These are phyloP conservation scores for Exocentrus adspersus DNA, from an alignment of 2,888 invertebrate genomes.

Conservation along the genomic window DNA sequence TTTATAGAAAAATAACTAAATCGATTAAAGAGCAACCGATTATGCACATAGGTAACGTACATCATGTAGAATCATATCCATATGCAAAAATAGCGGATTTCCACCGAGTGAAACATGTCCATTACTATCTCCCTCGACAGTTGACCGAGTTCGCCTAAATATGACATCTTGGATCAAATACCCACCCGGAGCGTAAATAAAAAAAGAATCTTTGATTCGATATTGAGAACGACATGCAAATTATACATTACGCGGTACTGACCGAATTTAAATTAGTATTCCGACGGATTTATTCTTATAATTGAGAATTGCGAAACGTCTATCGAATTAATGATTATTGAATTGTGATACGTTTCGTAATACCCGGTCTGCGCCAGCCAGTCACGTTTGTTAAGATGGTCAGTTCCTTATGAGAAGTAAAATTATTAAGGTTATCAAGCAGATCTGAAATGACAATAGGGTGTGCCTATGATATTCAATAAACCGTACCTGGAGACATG, in stretches of 20 bases:
- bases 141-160: too few relatives aligned
- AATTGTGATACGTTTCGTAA: slow-evolving; percentile 12
- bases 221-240: too few relatives aligned
- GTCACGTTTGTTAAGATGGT: slow-evolving; percentile 3
- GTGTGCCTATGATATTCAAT: background rate
- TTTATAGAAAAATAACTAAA: too few relatives aligned
- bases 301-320: background rate
- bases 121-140: too few relatives aligned
- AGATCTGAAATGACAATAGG: background rate
- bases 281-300: background rate
- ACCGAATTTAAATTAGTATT: background rate
- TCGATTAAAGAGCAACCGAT: too few relatives aligned
- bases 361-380: background rate
- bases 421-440: slow-evolving; percentile 1
- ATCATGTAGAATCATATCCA: too few relatives aligned
- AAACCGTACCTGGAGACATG: background rate
- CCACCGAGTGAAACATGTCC: too few relatives aligned
- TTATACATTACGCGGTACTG: background rate
- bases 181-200: too few relatives aligned
- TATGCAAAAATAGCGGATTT: too few relatives aligned
- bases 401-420: background rate
- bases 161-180: too few relatives aligned
- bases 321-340: slow-evolving; percentile 13
- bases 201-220: too few relatives aligned
- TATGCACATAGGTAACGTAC: too few relatives aligned